Evolutionary conservation across 2,888 invertebrate species (phyloP).

Genomic region (Didymodactylos carnosus): DNA sequence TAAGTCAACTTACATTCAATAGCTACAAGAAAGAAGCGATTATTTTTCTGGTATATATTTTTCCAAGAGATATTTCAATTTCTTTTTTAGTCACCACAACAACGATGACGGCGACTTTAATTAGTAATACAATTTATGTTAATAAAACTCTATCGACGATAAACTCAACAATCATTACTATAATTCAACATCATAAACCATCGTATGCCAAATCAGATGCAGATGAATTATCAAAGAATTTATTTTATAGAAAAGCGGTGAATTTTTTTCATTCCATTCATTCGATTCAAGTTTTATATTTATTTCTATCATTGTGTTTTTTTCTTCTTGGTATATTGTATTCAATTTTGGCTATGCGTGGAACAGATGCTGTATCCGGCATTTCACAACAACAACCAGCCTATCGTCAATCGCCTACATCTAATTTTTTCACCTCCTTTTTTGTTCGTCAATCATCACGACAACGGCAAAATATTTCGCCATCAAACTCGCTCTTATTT

Average conservation of each 20-base stretch:
- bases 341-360: neutral
- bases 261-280: neutral
- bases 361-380: neutral
- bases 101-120: neutral
- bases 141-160: neutral
- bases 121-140: neutral
- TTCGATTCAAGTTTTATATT: neutral
- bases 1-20: no score
- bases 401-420: no score
- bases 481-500: neutral
- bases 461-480: neutral
- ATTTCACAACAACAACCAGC: no score
- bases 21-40: no score
- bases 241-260: neutral
- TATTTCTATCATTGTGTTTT: neutral
- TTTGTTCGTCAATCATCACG: neutral
- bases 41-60: no score
- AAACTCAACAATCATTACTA: neutral
- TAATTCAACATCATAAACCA: neutral
- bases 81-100: no score
- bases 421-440: neutral
- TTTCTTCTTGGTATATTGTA: neutral
- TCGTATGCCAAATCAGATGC: neutral
- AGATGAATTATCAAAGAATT: neutral
- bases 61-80: no score